Percentiles rank a stretch among this genome's conserved stretches.
These are phyloP conservation scores for Baryphthengus martii DNA, from an alignment of 2,113 vertebrate species.

Conservation along the genomic window DNA sequence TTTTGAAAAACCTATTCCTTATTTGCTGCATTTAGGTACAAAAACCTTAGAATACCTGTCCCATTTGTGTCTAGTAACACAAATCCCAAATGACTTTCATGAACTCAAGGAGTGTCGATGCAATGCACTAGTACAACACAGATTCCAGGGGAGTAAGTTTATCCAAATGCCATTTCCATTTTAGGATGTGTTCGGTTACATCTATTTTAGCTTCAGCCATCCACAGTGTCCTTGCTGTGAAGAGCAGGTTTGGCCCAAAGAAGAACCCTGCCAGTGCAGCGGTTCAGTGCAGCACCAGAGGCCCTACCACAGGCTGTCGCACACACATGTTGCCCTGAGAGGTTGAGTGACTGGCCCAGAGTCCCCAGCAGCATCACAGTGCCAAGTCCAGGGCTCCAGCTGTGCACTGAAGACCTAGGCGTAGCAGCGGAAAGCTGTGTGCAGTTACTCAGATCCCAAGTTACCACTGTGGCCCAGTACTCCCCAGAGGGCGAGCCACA, in stretches of 20 bases:
- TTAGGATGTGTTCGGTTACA: not conserved
- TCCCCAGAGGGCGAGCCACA: not conserved
- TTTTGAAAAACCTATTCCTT: not conserved
- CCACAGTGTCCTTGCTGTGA: not conserved
- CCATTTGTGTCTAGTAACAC: not conserved
- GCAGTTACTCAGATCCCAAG: not conserved
- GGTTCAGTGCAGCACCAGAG: not conserved
- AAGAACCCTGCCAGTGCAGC: too few relatives aligned
- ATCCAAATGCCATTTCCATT: not conserved
- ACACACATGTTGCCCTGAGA: accelerated
- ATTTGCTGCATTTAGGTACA: not conserved
- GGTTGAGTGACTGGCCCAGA: not conserved
- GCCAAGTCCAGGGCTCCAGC: not conserved
- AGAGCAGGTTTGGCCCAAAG: accelerated
- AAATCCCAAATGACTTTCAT: not conserved
- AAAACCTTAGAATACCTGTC: not conserved
- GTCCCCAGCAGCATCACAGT: not conserved
- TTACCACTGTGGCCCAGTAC: not conserved
- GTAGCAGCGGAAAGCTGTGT: not conserved
- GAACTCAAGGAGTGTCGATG: not conserved
- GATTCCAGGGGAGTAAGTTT: not conserved
- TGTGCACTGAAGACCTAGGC: not conserved
- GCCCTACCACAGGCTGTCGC: accelerated
- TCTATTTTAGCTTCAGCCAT: not conserved
- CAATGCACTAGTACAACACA: not conserved